These are phyloP conservation scores for Paradisaea rubra DNA, from an alignment of 2,113 vertebrate genomes.

Conservation along the genomic window DNA sequence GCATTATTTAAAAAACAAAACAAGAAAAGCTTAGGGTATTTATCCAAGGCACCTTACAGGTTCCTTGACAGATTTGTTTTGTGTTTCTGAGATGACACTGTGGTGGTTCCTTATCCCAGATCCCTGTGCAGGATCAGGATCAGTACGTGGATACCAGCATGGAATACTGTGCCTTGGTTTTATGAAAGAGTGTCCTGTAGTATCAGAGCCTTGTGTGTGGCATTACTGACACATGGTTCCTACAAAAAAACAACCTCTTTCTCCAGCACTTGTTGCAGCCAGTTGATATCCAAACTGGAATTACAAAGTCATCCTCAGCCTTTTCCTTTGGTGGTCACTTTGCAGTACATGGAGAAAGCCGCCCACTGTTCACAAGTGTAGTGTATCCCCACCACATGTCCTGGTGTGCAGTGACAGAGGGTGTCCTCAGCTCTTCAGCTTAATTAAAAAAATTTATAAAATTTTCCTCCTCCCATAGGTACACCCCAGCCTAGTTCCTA, in stretches of 20 bases:
- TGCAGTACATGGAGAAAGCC: fast-evolving
- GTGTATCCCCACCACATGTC: not conserved
- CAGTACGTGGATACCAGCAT: not conserved
- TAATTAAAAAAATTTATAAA: not conserved
- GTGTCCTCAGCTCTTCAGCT: not conserved
- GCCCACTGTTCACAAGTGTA: not conserved
- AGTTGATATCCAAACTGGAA: not conserved
- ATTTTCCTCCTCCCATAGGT: not conserved
- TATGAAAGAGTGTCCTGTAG: not conserved
- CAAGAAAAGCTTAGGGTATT: not conserved
- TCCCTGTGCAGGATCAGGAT: not conserved
- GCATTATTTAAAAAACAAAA: not conserved
- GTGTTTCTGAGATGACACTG: not conserved
- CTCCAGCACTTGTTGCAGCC: not conserved
- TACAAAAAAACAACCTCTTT: not conserved
- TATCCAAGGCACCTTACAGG: not conserved
- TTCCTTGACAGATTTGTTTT: not conserved
- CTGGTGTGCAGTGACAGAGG: not conserved
- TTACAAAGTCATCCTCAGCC: not conserved
- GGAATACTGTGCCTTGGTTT: not conserved
- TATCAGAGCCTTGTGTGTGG: not conserved
- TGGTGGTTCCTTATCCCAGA: not conserved
- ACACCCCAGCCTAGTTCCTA: not conserved
- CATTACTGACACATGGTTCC: fast-evolving
- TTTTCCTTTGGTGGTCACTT: not conserved